A percentile compares a stretch with the other conserved stretches of the same genome.
Conservation (phyloP, 92 coral and sea anemone genomes). For the Epizoanthus illoricatus region DNA sequence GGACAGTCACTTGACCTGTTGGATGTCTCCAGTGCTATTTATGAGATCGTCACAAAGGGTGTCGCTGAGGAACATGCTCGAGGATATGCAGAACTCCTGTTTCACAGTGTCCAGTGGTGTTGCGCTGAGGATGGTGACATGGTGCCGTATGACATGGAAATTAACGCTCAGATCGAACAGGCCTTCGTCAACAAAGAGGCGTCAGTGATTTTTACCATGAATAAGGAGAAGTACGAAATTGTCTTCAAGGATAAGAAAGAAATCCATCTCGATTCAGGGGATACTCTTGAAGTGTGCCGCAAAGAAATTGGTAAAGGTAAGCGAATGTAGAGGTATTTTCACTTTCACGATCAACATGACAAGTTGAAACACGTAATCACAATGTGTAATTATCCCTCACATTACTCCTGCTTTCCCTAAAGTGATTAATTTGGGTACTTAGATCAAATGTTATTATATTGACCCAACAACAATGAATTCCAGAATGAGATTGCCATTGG, state of each 20-base stretch:
- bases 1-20: slow-evolving; percentile 57
- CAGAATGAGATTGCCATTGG: too few relatives aligned
- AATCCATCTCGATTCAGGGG: slow-evolving; percentile 46
- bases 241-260: slow-evolving; percentile 62
- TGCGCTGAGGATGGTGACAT: slow-evolving; percentile 29
- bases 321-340: background rate
- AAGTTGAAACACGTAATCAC: background rate
- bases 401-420: too few relatives aligned
- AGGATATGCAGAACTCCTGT: slow-evolving; percentile 56
- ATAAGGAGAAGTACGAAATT: slow-evolving; percentile 46
- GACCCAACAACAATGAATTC: too few relatives aligned
- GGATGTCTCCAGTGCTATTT: slow-evolving; percentile 30
- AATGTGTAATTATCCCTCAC: too few relatives aligned
- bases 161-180: slow-evolving; percentile 64
- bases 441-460: too few relatives aligned
- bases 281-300: slow-evolving; percentile 44
- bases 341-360: background rate
- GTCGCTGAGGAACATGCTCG: slow-evolving; percentile 55
- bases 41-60: slow-evolving; percentile 42
- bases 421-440: too few relatives aligned
- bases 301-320: slow-evolving; percentile 68
- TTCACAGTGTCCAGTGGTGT: slow-evolving; percentile 67
- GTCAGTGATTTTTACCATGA: slow-evolving; percentile 34
- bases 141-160: slow-evolving; percentile 47
- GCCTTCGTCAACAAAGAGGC: slow-evolving; percentile 48